Percentiles rank a stretch among this genome's conserved stretches.
These are phyloP conservation scores for Cyaniris semiargus DNA, from an alignment of 2,888 invertebrate genomes.

Conservation along the genomic window DNA sequence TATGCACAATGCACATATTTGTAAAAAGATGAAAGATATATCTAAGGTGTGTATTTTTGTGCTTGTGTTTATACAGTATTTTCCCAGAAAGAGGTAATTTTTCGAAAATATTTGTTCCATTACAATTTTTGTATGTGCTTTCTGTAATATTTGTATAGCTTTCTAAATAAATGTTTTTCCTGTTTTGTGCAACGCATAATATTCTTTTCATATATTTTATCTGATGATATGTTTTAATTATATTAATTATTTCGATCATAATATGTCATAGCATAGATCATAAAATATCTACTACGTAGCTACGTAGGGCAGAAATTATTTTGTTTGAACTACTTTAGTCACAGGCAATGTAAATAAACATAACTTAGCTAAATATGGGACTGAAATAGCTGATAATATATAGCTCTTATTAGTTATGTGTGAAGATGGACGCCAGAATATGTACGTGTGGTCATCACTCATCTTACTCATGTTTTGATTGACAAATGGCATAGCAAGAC, in stretches of 20 bases:
- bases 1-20: not conserved
- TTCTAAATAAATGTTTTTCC: too few relatives aligned
- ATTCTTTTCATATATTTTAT: too few relatives aligned
- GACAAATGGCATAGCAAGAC: not conserved
- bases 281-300: not conserved
- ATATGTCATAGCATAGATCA: not conserved
- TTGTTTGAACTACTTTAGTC: not conserved
- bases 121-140: not conserved
- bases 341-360: not conserved
- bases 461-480: not conserved
- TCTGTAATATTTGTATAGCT: not conserved
- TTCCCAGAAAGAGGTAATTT: not conserved
- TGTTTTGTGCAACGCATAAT: too few relatives aligned
- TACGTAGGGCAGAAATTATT: not conserved
- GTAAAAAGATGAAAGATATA: not conserved
- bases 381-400: constrained; percentile 25
- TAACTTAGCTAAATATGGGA: constrained; percentile 23
- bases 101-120: too few relatives aligned
- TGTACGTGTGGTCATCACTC: not conserved
- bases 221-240: too few relatives aligned
- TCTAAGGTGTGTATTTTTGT: too few relatives aligned
- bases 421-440: constrained; percentile 6
- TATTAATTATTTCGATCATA: too few relatives aligned
- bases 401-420: not conserved
- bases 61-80: not conserved